phyloP scores from a whole-genome alignment of 1,140 invertebrate species.

The Muscidifurax raptorellus region DNA sequence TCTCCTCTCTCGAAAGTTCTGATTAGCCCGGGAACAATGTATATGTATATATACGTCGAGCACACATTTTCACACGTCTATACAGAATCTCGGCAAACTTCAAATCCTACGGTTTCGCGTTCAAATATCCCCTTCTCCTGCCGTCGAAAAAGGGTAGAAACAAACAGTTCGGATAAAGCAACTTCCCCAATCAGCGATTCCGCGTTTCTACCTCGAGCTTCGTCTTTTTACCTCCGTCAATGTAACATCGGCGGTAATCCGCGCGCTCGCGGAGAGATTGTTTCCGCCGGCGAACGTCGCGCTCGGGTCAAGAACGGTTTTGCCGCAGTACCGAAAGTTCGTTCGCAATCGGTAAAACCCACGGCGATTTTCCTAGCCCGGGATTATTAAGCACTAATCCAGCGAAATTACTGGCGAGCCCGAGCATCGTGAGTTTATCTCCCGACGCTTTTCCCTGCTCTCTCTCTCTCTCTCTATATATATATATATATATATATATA shows the following conservation, averaged over 20 bases:
- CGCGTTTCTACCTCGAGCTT: not conserved
- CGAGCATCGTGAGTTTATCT: slow-evolving; percentile 66
- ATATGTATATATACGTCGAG: not conserved
- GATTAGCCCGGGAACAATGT: not conserved
- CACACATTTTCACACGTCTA: not conserved
- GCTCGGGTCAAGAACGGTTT: slow-evolving; percentile 58
- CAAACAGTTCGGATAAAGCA: not conserved
- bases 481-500: too few species aligned
- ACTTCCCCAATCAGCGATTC: slow-evolving; percentile 20
- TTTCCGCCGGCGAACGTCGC: slow-evolving; percentile 49
- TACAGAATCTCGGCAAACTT: not conserved
- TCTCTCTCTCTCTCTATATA: too few species aligned
- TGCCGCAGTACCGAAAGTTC: slow-evolving; percentile 59
- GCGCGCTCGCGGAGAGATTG: slow-evolving; percentile 52
- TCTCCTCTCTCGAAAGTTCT: not conserved
- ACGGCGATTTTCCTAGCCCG: slow-evolving; percentile 36
- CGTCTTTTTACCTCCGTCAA: not conserved
- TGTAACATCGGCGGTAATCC: slow-evolving; percentile 4
- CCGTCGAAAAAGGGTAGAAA: not conserved
- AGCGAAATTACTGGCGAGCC: slow-evolving; percentile 70
- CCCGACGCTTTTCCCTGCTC: slow-evolving; percentile 48
- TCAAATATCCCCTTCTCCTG: not conserved
- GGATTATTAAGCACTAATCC: slow-evolving; percentile 74
- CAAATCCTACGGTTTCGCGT: not conserved
- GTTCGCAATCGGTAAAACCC: slow-evolving; percentile 51